Conservation (phyloP, 2,888 invertebrate species). For the Ophioninae sp. region DNA sequence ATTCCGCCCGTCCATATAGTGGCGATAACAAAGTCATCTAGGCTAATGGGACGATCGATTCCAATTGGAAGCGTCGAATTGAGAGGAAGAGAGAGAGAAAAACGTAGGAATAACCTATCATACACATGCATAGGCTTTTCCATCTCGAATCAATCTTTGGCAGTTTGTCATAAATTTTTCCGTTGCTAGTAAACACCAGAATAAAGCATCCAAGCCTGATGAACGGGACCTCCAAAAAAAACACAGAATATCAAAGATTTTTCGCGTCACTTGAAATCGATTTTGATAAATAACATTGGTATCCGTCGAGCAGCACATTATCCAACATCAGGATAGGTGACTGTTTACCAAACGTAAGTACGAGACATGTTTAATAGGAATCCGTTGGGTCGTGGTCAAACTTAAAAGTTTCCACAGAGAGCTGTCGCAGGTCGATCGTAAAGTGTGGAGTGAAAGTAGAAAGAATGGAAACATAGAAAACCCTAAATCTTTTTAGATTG, state of each 20-base stretch:
- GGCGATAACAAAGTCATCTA: conserved; percentile 29
- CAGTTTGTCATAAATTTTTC: not conserved
- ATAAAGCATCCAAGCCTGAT: no score
- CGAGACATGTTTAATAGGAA: not conserved
- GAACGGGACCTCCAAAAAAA: no score
- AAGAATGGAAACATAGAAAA: not conserved
- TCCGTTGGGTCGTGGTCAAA: not conserved
- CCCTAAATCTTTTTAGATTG: not conserved
- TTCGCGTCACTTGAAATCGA: no score
- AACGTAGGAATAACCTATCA: not conserved
- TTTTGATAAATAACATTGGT: not conserved
- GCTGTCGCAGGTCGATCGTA: not conserved
- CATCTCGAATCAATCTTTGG: not conserved
- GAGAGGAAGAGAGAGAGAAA: not conserved
- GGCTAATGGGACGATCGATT: conserved; percentile 49
- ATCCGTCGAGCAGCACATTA: not conserved
- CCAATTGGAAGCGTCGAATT: conserved; percentile 17
- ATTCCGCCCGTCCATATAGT: conserved; percentile 8
- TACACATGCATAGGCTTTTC: not conserved
- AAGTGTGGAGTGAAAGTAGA: not conserved
- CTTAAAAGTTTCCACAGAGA: not conserved
- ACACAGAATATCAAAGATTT: no score
- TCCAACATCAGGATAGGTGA: not conserved
- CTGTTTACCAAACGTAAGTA: not conserved
- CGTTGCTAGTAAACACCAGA: not conserved